These are phyloP conservation scores for Meliscaeva auricollis DNA, from an alignment of 2,888 invertebrate species.

Conservation along the genomic window DNA sequence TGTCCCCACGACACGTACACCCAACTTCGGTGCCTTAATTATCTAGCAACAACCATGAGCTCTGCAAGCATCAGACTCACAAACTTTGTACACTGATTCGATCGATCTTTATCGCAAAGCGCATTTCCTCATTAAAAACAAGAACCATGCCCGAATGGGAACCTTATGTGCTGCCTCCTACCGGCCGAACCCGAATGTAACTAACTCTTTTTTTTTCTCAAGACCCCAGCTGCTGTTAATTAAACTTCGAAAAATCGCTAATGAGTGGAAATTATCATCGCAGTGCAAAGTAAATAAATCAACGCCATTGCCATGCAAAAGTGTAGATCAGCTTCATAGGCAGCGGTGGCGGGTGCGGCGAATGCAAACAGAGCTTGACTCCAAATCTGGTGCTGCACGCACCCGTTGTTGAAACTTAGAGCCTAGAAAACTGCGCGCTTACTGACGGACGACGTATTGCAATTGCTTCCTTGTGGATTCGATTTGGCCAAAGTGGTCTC, in stretches of 20 bases:
- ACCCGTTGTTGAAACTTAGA: conserved; percentile 42
- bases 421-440: conserved; percentile 51
- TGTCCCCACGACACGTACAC: conserved; percentile 19
- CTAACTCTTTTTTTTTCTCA: conserved; percentile 43
- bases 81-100: conserved; percentile 56
- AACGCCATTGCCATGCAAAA: conserved; percentile 50
- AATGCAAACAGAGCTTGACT: conserved; percentile 11
- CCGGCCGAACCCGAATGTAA: conserved; percentile 50
- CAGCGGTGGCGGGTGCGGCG: background rate
- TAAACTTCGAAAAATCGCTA: conserved; percentile 73
- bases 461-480: conserved; percentile 69
- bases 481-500: conserved; percentile 40
- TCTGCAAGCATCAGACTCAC: conserved; percentile 51
- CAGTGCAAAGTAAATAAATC: conserved; percentile 71
- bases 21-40: conserved; percentile 5
- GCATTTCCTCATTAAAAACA: conserved; percentile 74
- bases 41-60: conserved; percentile 45
- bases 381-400: conserved; percentile 62
- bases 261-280: conserved; percentile 75
- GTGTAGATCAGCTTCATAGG: background rate
- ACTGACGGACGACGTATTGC: conserved; percentile 47
- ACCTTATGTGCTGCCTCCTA: conserved; percentile 49
- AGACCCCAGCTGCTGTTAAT: conserved; percentile 67
- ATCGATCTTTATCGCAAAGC: conserved; percentile 71
- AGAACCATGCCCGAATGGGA: conserved; percentile 55